A percentile compares a stretch with the other conserved stretches of the same genome.
These are phyloP conservation scores for Tromatobia lineatoria DNA, from an alignment of 2,888 invertebrate species.

Conservation along the genomic window DNA sequence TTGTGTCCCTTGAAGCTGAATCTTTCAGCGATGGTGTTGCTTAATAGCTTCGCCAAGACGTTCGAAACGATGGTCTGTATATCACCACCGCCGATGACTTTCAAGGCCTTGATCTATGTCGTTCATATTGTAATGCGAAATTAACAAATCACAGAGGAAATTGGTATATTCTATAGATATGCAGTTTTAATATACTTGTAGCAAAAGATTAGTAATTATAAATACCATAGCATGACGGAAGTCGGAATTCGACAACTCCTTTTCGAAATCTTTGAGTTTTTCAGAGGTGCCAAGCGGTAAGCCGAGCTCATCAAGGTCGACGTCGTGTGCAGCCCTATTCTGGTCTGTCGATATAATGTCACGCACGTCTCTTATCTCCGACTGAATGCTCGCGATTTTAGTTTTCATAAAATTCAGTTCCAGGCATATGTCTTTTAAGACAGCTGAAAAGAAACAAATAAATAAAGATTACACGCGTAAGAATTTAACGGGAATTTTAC, in stretches of 20 bases:
- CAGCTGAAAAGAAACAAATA: neutral
- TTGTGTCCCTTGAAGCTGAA: conserved; percentile 10
- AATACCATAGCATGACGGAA: conserved; percentile 10
- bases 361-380: conserved; percentile 2
- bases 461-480: neutral
- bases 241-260: neutral
- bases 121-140: conserved; percentile 2
- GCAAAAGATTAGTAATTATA: neutral
- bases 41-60: neutral
- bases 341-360: conserved; percentile 2
- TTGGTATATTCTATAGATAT: neutral
- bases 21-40: conserved; percentile 1
- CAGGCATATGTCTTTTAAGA: conserved; percentile 1
- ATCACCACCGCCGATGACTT: conserved; percentile 1
- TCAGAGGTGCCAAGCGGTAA: conserved; percentile 1
- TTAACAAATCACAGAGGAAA: neutral
- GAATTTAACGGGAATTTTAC: conserved; percentile 1
- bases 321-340: conserved; percentile 9
- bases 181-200: conserved; percentile 1
- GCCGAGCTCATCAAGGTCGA: conserved; percentile 4
- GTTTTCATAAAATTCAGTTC: conserved; percentile 4
- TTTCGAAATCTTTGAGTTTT: neutral
- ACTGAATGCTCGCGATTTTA: neutral
- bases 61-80: conserved; percentile 1
- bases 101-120: conserved; percentile 5